phyloP scores from a whole-genome alignment of 2,797 vertebrate species.

The Gephyroberyx darwinii region DNA sequence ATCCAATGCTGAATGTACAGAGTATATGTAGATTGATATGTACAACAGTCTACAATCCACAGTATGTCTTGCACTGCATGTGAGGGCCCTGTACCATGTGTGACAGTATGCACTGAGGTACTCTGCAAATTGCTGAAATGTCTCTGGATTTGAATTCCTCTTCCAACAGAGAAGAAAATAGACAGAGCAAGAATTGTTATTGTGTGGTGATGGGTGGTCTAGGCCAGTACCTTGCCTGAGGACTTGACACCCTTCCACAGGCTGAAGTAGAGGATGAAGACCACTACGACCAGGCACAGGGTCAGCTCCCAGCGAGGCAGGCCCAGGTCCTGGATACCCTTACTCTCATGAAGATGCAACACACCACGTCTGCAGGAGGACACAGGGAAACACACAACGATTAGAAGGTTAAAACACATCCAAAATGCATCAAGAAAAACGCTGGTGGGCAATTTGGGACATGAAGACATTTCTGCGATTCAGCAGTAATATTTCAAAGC shows the following conservation, averaged over 20 bases:
- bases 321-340: slow-evolving; percentile 91
- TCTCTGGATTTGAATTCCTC: no score
- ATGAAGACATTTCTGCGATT: not conserved
- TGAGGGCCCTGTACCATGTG: no score
- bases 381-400: slow-evolving; percentile 23
- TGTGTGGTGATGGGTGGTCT: not conserved
- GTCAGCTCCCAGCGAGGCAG: slow-evolving; percentile 91
- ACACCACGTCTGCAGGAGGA: slow-evolving; percentile 86
- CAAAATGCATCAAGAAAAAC: not conserved
- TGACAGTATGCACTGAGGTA: no score
- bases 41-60: no score
- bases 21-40: no score
- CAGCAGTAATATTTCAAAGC: not conserved
- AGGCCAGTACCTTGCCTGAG: slow-evolving; percentile 92
- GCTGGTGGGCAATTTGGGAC: not conserved
- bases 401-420: not conserved
- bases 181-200: not conserved
- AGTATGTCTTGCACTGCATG: no score
- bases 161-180: no score
- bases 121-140: no score
- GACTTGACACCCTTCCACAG: slow-evolving; percentile 99
- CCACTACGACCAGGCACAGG: slow-evolving; percentile 90
- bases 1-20: no score
- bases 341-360: slow-evolving; percentile 91
- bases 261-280: slow-evolving; percentile 96